These are phyloP conservation scores for Heliconius eleuchia DNA, from an alignment of 1,140 invertebrate genomes.

Conservation along the genomic window DNA sequence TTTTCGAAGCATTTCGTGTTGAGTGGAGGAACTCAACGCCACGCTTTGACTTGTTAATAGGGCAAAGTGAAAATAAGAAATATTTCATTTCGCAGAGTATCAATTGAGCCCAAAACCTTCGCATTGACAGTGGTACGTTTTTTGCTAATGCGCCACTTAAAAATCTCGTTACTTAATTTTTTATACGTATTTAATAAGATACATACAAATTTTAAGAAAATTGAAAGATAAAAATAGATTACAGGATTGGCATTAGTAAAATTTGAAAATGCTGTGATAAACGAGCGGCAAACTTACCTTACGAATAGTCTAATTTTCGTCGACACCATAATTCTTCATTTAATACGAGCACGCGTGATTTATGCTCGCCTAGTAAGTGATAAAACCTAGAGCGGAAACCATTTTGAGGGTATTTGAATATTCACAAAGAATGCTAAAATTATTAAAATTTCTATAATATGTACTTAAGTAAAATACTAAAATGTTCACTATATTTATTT, in stretches of 20 bases:
- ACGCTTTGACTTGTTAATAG: too few relatives aligned
- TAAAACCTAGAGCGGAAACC: background rate
- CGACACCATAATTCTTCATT: conserved; percentile 17
- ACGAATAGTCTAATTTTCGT: conserved; percentile 22
- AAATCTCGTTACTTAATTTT: too few relatives aligned
- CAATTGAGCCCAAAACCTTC: too few relatives aligned
- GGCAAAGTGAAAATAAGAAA: too few relatives aligned
- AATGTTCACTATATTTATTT: background rate
- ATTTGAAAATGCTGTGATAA: conserved; percentile 10
- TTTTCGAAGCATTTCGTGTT: too few relatives aligned
- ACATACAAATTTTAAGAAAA: too few relatives aligned
- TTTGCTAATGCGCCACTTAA: too few relatives aligned
- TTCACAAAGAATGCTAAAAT: background rate
- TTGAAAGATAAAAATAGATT: background rate
- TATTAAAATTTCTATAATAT: background rate
- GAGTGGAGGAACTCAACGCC: too few relatives aligned
- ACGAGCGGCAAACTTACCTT: background rate
- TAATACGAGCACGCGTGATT: conserved; percentile 8
- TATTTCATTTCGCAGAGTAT: too few relatives aligned
- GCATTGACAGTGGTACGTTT: too few relatives aligned
- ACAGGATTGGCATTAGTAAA: background rate
- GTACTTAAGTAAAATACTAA: background rate
- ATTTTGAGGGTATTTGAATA: background rate
- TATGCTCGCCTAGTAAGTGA: conserved; percentile 16
- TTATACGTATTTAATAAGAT: too few relatives aligned